A percentile compares a stretch with the other conserved stretches of the same genome.
phyloP scores from a whole-genome alignment of 2,113 vertebrate genomes.

The Callipepla californica region DNA sequence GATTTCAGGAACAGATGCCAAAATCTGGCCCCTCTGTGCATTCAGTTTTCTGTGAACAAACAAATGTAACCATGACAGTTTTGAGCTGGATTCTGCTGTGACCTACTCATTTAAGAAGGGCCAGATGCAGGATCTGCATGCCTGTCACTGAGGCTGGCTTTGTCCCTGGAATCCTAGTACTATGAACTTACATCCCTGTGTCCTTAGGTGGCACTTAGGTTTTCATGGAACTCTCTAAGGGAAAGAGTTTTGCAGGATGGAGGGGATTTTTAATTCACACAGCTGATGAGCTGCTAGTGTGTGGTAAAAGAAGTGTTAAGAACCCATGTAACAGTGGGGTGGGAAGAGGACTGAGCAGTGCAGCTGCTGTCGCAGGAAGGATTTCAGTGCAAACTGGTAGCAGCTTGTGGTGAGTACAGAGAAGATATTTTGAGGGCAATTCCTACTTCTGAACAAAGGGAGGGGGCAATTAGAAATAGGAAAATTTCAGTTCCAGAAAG shows the following conservation, averaged over 20 bases:
- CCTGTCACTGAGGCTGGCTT: background rate
- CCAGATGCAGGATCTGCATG: background rate
- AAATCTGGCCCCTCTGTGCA: conserved; percentile 31
- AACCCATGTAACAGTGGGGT: background rate
- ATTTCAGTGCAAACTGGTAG: background rate
- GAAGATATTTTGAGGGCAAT: conserved; percentile 14
- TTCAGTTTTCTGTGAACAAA: conserved; percentile 44
- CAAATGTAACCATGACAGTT: conserved; percentile 52
- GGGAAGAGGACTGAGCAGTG: background rate
- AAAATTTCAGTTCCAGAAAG: background rate
- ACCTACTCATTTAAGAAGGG: background rate
- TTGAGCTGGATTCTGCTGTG: conserved; percentile 16
- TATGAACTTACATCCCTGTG: accelerated
- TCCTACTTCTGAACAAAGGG: conserved; percentile 10
- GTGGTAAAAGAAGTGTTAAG: conserved; percentile 3
- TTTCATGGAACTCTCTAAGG: background rate
- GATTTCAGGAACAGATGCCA: conserved; percentile 46
- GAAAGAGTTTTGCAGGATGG: background rate
- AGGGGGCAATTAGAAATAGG: conserved; percentile 19
- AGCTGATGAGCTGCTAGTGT: background rate
- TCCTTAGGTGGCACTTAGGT: background rate
- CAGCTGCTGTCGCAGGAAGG: background rate
- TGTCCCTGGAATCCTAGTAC: background rate
- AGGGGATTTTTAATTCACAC: background rate
- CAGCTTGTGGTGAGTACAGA: background rate